Conservation (phyloP, 2,888 invertebrate genomes). For the Lacanobia wlatinum region DNA sequence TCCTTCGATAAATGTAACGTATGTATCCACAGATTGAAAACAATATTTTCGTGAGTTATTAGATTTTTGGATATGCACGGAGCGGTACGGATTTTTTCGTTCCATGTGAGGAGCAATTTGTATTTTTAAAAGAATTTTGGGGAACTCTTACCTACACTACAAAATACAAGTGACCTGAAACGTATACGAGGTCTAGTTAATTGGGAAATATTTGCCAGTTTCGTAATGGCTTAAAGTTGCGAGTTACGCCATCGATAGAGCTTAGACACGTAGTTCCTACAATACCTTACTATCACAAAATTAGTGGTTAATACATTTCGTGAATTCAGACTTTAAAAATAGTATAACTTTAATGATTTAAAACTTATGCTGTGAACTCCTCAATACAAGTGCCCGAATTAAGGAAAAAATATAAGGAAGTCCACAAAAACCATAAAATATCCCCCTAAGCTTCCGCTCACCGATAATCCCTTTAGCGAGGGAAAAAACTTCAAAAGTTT, state of each 20-base stretch:
- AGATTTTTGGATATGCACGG: conserved; percentile 37
- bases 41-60: conserved; percentile 65
- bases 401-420: conserved; percentile 80
- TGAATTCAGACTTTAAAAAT: no score
- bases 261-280: no score
- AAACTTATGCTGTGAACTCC: conserved; percentile 11
- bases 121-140: not conserved
- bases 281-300: no score
- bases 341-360: not conserved
- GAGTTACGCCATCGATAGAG: no score
- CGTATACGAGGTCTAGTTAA: no score
- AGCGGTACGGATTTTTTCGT: not conserved
- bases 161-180: not conserved
- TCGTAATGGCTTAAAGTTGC: no score
- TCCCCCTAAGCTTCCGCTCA: conserved; percentile 86
- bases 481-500: conserved; percentile 91
- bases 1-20: conserved; percentile 78
- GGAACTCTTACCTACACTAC: not conserved
- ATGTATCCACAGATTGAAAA: conserved; percentile 69
- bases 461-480: conserved; percentile 90
- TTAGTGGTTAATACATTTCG: no score
- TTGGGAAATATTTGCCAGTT: no score
- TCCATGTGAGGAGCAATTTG: not conserved
- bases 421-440: conserved; percentile 86
- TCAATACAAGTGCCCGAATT: conserved; percentile 66